Conservation (phyloP, 2,888 invertebrate species). For the Zaprionus bogoriensis region DNA sequence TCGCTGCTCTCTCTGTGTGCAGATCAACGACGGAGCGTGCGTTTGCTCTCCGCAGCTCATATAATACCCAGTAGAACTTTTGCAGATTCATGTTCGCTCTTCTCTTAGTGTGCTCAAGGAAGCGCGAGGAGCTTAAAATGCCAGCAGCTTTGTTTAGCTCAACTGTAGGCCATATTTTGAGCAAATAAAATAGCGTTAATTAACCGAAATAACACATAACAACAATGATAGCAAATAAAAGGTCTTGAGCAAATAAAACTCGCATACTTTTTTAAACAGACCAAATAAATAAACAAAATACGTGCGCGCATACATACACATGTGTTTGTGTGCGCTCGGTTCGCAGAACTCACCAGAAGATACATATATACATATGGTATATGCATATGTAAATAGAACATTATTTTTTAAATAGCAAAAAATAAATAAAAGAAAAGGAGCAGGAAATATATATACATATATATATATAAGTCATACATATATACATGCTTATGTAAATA, state of each 20-base stretch:
- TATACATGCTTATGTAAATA: neutral
- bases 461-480: too few species aligned
- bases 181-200: constrained; percentile 7
- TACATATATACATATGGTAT: neutral
- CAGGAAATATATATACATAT: neutral
- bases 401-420: neutral
- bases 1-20: neutral
- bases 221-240: constrained; percentile 14
- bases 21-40: constrained; percentile 4
- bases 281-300: constrained; percentile 18
- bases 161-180: constrained; percentile 2
- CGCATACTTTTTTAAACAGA: constrained; percentile 2
- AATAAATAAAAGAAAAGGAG: neutral
- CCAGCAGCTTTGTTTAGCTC: neutral
- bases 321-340: neutral
- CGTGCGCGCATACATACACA: neutral
- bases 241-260: constrained; percentile 15
- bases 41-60: neutral
- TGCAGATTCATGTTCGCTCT: too few species aligned
- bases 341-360: too few species aligned
- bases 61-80: too few species aligned
- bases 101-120: too few species aligned
- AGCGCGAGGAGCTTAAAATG: too few species aligned
- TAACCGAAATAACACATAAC: constrained; percentile 2
- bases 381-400: neutral